Evolutionary conservation across 2,113 vertebrate species (phyloP), one percentile per base, ranked within the genome.

Genomic region (Dolichotis patagonum): DNA sequence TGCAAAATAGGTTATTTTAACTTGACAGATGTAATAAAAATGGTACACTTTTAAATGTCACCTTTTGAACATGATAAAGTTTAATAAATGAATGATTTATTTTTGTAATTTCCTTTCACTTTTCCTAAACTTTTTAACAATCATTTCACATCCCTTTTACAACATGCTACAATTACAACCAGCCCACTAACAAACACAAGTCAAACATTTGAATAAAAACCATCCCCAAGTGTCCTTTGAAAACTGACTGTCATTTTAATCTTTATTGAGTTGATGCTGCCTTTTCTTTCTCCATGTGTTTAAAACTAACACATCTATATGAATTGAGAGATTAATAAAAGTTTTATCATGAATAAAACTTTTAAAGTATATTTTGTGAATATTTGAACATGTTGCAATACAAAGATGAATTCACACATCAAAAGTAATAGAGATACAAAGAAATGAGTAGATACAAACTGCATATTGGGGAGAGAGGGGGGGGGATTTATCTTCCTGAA

Each of bases 191-290:
- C 26, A 85, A 91, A 89, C 22, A 7, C 20, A 77, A 56, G n/a
- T 35, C 9, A 95, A 90, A 87, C 17, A 82, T 41, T 78, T 88
- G 83, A 63, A 26, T 38, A 60, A 95, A 94, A 96, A 43, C 84
- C 41, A 85, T 69, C 26, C 86, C 20, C 41, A 56, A 94, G 56
- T 82, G 41, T 43, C 35, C 26, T 22, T 69, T 89, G n/a, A 14
- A 58, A 58, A 6, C 10, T 73, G 35, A 24, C 0, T 82, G 49
- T 26, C 65, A 94, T 52, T 92, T 93, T 63, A 92, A 78, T 93
- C 91, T 92, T 9, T 71, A 67, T 71, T 83, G 71, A 77, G 77
- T 35, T 24, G 38, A 65, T 49, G 41, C 62, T 67, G 10, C 5
- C 19, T 62, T 88, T 88, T 93, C 46, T 83, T 82, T 56, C 35